These are phyloP conservation scores for Pediacus dermestoides DNA, from an alignment of 2,888 invertebrate genomes.

Conservation along the genomic window DNA sequence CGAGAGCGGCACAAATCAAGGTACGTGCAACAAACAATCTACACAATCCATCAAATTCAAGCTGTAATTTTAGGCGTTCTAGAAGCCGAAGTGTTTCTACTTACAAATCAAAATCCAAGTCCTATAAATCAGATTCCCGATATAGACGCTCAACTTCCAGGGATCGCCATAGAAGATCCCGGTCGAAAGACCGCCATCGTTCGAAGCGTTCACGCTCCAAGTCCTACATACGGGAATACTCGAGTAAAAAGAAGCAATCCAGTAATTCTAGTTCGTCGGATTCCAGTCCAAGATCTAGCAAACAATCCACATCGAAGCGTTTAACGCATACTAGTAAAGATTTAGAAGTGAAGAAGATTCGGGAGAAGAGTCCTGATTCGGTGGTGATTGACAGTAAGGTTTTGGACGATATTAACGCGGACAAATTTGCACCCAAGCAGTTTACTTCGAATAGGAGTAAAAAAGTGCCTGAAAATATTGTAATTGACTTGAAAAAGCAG, in stretches of 20 bases:
- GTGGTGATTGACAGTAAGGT: conserved; percentile 57
- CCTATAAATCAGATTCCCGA: conserved; percentile 17
- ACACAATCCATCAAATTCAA: not conserved
- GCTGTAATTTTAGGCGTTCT: conserved; percentile 30
- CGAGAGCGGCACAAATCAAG: conserved; percentile 40
- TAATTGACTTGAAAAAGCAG: conserved; percentile 69
- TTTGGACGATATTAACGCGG: conserved; percentile 68
- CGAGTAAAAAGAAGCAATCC: conserved; percentile 33
- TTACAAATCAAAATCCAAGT: conserved; percentile 33
- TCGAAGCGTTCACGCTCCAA: conserved; percentile 42
- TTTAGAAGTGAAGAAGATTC: conserved; percentile 15
- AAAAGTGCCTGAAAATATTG: conserved; percentile 64
- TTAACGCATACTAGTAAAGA: conserved; percentile 13
- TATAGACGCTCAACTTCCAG: conserved; percentile 18
- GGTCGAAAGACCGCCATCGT: conserved; percentile 27
- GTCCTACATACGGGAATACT: conserved; percentile 45
- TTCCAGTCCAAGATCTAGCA: conserved; percentile 23
- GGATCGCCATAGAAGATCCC: conserved; percentile 24
- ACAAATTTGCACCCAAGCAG: conserved; percentile 61
- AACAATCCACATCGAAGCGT: conserved; percentile 6
- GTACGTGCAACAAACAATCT: conserved; percentile 20
- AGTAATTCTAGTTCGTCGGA: conserved; percentile 29
- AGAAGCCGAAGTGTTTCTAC: conserved; percentile 34
- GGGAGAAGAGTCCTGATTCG: conserved; percentile 23
- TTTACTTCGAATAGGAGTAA: conserved; percentile 55